Percentiles rank a stretch among this genome's conserved stretches.
Conservation (phyloP, 2,797 vertebrate genomes). For the Setipinna tenuifilis region DNA sequence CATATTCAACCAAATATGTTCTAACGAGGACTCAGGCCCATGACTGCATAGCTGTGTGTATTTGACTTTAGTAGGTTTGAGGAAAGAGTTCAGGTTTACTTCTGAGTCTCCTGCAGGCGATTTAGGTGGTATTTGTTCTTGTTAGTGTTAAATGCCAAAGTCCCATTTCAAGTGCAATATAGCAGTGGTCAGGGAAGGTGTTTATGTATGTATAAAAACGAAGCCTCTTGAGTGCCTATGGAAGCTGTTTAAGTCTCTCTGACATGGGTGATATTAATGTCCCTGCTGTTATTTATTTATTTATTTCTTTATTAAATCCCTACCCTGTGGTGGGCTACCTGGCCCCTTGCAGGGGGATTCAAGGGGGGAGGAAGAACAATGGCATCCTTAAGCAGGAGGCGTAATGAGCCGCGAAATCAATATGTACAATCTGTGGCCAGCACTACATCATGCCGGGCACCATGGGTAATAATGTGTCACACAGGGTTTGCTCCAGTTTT, state of each 20-base stretch:
- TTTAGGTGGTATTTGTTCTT: too few species aligned
- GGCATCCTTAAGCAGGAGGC: constrained; percentile 75
- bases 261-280: neutral
- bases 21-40: too few species aligned
- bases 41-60: too few species aligned
- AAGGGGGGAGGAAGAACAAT: constrained; percentile 69
- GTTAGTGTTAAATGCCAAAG: too few species aligned
- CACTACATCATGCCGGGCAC: constrained; percentile 69
- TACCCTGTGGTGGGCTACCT: constrained; percentile 63
- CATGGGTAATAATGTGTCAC: constrained; percentile 82
- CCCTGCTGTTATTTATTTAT: neutral
- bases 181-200: too few species aligned
- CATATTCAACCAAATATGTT: too few species aligned
- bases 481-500: constrained; percentile 74
- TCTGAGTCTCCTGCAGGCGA: too few species aligned
- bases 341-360: too few species aligned
- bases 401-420: constrained; percentile 82
- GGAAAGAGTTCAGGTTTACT: too few species aligned
- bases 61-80: too few species aligned
- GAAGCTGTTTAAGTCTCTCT: neutral
- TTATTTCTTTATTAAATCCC: constrained; percentile 52
- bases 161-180: too few species aligned
- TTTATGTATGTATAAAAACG: neutral
- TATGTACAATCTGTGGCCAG: constrained; percentile 69
- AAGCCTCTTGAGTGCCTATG: neutral